Evolutionary conservation across 92 coral and sea anemone species (phyloP).

Genomic region (Muricea muricata): DNA sequence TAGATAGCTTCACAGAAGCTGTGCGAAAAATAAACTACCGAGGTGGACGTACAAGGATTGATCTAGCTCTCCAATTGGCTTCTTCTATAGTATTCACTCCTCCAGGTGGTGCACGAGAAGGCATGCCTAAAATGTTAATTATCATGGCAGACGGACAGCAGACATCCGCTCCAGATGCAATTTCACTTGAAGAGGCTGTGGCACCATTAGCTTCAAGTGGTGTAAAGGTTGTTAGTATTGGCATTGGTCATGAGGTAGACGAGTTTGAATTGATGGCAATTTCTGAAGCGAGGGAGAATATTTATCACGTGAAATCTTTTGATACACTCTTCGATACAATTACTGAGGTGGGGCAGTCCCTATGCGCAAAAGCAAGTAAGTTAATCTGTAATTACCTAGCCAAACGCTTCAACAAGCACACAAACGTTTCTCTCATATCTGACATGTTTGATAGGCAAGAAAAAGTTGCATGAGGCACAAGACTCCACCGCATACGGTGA

Average conservation of each 20-base stretch:
- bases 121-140: slow-evolving; percentile 71
- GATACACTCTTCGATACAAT: slow-evolving; percentile 32
- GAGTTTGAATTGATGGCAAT: slow-evolving; percentile 46
- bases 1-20: slow-evolving; percentile 37
- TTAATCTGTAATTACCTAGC: no score
- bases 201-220: slow-evolving; percentile 67
- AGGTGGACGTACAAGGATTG: slow-evolving; percentile 82
- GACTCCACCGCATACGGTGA: no score
- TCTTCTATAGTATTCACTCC: slow-evolving; percentile 52
- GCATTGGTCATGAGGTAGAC: slow-evolving; percentile 59
- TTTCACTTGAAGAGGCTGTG: slow-evolving; percentile 69
- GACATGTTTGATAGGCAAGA: no score
- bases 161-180: slow-evolving; percentile 71
- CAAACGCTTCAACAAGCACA: no score
- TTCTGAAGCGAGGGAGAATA: slow-evolving; percentile 20
- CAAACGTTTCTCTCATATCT: no score
- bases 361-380: slow-evolving; percentile 41
- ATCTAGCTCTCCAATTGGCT: slow-evolving; percentile 79
- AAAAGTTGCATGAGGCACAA: no score
- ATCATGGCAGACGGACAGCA: slow-evolving; percentile 79
- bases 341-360: slow-evolving; percentile 19
- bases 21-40: slow-evolving; percentile 67
- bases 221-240: slow-evolving; percentile 71
- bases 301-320: slow-evolving; percentile 19
- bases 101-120: slow-evolving; percentile 50